phyloP scores from a whole-genome alignment of 2,797 vertebrate species.

The Ataeniobius toweri region DNA sequence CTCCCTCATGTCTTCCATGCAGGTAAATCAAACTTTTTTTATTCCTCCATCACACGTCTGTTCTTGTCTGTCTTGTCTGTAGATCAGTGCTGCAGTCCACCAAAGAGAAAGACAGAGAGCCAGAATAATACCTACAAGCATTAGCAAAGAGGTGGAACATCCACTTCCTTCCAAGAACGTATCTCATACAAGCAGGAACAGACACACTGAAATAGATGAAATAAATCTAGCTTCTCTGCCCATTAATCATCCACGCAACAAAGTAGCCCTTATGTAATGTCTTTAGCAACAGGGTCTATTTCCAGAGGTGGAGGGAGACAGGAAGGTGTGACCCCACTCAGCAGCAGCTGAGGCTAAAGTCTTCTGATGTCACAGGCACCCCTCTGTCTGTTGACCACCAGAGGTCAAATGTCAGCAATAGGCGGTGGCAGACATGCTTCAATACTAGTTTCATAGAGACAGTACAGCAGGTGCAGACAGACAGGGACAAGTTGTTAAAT shows the following conservation, averaged over 20 bases:
- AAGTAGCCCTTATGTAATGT: slow-evolving; percentile 57
- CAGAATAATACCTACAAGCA: not conserved
- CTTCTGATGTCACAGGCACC: slow-evolving; percentile 32
- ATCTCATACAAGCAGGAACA: not conserved
- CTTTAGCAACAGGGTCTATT: slow-evolving; percentile 66
- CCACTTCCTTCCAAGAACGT: slow-evolving; percentile 16
- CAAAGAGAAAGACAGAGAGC: not conserved
- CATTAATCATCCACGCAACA: slow-evolving; percentile 58
- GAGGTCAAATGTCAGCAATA: slow-evolving; percentile 44
- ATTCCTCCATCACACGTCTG: not conserved
- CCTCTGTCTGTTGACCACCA: slow-evolving; percentile 39
- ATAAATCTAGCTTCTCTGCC: not conserved
- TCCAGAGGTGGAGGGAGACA: slow-evolving; percentile 61
- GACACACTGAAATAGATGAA: not conserved
- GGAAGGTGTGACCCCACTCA: slow-evolving; percentile 35
- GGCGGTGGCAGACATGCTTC: slow-evolving; percentile 8
- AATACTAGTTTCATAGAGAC: slow-evolving; percentile 11
- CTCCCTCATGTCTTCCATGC: not conserved
- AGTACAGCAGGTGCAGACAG: slow-evolving; percentile 46
- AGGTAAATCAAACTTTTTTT: not conserved
- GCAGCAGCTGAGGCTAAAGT: slow-evolving; percentile 59
- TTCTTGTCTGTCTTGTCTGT: not conserved
- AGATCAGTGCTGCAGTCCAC: not conserved
- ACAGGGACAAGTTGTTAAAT: not conserved
- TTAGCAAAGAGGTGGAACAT: not conserved